Conservation (phyloP, 2,888 invertebrate species). For the Trachelus stipa region DNA sequence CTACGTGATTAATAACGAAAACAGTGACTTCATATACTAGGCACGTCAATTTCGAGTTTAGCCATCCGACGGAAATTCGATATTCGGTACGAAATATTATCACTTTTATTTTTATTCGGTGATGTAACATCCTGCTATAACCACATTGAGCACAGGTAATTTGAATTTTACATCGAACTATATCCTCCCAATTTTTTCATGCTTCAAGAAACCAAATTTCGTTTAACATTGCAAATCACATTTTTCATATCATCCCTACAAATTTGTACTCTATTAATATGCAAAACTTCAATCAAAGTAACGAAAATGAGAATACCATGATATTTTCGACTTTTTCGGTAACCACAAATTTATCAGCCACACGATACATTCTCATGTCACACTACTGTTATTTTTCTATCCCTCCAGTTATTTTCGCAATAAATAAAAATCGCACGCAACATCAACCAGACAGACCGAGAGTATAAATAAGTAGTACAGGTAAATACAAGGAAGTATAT, state of each 20-base stretch:
- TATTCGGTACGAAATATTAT: background rate
- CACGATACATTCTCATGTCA: background rate
- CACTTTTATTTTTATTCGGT: background rate
- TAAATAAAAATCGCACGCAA: no score
- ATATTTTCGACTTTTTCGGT: background rate
- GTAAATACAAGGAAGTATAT: background rate
- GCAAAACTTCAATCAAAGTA: background rate
- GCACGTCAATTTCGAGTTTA: background rate
- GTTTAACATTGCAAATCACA: background rate
- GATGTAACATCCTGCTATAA: background rate
- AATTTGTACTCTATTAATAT: background rate
- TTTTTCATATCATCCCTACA: background rate
- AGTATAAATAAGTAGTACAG: no score
- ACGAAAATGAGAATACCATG: background rate
- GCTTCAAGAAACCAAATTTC: background rate
- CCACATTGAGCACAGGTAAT: background rate
- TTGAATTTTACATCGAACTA: background rate
- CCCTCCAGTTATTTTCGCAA: background rate
- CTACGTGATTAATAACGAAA: background rate
- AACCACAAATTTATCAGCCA: background rate
- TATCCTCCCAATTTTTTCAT: background rate
- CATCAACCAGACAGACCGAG: no score
- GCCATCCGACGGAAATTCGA: background rate
- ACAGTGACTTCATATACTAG: background rate
- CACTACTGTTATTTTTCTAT: background rate